These are phyloP conservation scores for Todiramphus saurophagus DNA, from an alignment of 2,113 vertebrate genomes.

Conservation along the genomic window DNA sequence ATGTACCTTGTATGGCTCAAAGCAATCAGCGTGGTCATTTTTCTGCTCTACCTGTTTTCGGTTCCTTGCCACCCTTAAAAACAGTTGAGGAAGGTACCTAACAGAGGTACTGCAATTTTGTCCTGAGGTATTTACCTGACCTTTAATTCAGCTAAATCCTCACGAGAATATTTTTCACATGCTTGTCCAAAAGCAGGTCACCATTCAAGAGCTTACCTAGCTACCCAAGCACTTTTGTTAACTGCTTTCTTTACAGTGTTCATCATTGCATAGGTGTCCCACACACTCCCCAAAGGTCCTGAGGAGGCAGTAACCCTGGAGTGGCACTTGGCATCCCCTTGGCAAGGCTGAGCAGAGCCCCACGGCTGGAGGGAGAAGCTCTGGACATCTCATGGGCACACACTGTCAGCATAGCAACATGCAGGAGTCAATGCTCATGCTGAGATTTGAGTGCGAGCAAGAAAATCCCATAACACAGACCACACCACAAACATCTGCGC, in stretches of 20 bases:
- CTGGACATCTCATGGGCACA: not conserved
- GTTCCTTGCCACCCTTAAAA: not conserved
- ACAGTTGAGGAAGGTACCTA: not conserved
- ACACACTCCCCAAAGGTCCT: not conserved
- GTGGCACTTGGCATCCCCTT: not conserved
- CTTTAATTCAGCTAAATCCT: not conserved
- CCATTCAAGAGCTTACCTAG: not conserved
- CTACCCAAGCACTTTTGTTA: not conserved
- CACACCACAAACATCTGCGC: not conserved
- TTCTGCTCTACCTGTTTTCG: not conserved
- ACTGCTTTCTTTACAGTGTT: not conserved
- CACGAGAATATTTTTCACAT: not conserved
- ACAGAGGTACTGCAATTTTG: not conserved
- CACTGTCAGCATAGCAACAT: accelerated
- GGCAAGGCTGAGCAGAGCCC: not conserved
- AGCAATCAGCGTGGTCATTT: not conserved
- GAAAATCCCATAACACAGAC: not conserved
- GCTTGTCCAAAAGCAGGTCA: not conserved
- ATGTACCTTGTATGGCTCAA: not conserved
- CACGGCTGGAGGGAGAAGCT: not conserved
- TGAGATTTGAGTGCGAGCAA: not conserved
- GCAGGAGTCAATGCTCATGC: not conserved
- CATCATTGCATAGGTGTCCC: not conserved
- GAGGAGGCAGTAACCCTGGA: not conserved
- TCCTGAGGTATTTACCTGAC: not conserved